Percentiles rank a stretch among this genome's conserved stretches.
These are phyloP conservation scores for Stenotaenia linearis DNA, from an alignment of 2,888 invertebrate species.

Conservation along the genomic window DNA sequence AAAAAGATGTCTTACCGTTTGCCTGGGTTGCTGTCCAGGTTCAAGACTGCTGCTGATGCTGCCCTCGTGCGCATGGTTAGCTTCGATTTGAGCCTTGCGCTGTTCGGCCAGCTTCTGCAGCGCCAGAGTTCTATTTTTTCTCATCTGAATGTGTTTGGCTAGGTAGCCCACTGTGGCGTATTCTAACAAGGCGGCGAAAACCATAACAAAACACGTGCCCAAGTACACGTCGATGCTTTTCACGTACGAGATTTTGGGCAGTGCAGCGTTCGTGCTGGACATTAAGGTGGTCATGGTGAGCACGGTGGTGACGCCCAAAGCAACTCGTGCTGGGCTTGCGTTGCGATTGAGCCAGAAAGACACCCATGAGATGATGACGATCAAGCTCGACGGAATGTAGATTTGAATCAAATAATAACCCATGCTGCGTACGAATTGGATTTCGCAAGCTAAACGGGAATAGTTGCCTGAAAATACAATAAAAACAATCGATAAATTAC, in stretches of 20 bases:
- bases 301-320: constrained; percentile 90
- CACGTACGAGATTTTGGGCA: constrained; percentile 97
- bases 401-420: constrained; percentile 98
- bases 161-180: constrained; percentile 97
- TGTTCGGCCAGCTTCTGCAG: constrained; percentile 88
- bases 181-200: constrained; percentile 94
- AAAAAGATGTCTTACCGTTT: constrained; percentile 38
- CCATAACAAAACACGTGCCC: constrained; percentile 98
- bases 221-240: constrained; percentile 96
- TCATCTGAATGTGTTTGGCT: constrained; percentile 94
- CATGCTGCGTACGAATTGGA: constrained; percentile 95
- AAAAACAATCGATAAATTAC: not conserved
- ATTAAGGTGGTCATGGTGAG: constrained; percentile 96
- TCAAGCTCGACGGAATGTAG: constrained; percentile 94
- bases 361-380: constrained; percentile 96
- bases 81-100: constrained; percentile 64
- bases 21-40: constrained; percentile 34
- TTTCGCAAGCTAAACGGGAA: constrained; percentile 90
- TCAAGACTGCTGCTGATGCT: constrained; percentile 32
- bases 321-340: constrained; percentile 88
- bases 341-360: constrained; percentile 94
- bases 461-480: constrained; percentile 66
- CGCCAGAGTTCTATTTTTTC: constrained; percentile 83
- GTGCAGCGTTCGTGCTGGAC: constrained; percentile 91
- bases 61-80: constrained; percentile 34